Base-by-base conservation (phyloP, 1,140 invertebrate species). In the Spodoptera frugiperda region DNA sequence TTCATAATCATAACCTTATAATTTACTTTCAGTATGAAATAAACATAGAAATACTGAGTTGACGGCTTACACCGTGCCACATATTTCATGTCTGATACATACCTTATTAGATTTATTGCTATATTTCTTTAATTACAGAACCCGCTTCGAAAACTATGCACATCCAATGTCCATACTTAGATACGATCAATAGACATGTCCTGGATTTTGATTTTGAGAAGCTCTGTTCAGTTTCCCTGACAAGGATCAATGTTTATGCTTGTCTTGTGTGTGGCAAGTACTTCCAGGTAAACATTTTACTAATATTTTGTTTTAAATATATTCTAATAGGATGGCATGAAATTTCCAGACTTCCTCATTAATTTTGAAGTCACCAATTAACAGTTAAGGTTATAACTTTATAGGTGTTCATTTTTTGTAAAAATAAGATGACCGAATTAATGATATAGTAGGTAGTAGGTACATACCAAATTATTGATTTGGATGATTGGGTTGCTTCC, bases 171-270 rank as follows among this genome's bases (percentile, higher is more conserved):
- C 99, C 99, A 1, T 99, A 99, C 90, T 94, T 99, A 78, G 99
- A 99, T 87, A 99, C 98, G 15, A 99, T 99, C 55, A 99, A 99
- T 93, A 95, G 98, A 63, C 98, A 99, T 89, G 96, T 99, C 81
- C 94, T 99, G 63, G 99, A 99, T 95, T 99, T 99, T 96, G 99
- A 99, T 95, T 99, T 99, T 96, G 99, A 99, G 92, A 99, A 99
- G 93, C 94, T 99, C 3, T 99, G 99, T 91, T 99, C 99, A 0
- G 97, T 99, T 19, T 99, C 99, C 3, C 92, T 99, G 53, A 99
- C 99, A 0, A 97, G 99, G 88, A 99, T 99, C 70, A 99, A 99
- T 95, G 99, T 99, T 21, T 99, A 99, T 94, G 99, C 99, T n/a
- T 99, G 99, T 92, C 95, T 99, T 44, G 98, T 99, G 2, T 99